phyloP scores from a whole-genome alignment of 2,888 invertebrate genomes.

The Hyalella azteca region DNA sequence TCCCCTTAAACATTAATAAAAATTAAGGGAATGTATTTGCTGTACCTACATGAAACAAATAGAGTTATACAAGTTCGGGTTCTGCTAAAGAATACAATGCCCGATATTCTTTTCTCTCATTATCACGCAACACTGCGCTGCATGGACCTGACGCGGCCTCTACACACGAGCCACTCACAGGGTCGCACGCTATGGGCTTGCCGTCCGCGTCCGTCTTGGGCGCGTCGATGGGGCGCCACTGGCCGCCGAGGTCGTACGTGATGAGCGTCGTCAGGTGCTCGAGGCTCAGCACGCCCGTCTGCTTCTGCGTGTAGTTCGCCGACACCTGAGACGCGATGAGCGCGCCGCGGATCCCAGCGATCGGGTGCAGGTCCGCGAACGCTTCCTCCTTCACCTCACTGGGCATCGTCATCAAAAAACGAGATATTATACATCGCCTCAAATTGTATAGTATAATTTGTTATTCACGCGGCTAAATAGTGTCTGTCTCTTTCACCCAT shows the following conservation, averaged over 20 bases:
- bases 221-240: constrained; percentile 78
- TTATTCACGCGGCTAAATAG: too few relatives aligned
- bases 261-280: constrained; percentile 81
- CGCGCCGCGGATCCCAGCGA: constrained; percentile 84
- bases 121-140: too few relatives aligned
- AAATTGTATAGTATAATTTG: too few relatives aligned
- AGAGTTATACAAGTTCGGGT: too few relatives aligned
- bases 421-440: too few relatives aligned
- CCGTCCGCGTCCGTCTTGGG: constrained; percentile 75
- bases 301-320: constrained; percentile 66
- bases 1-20: too few relatives aligned
- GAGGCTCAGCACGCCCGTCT: constrained; percentile 64
- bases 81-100: too few relatives aligned
- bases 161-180: constrained; percentile 61
- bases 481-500: too few relatives aligned
- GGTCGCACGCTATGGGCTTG: constrained; percentile 71
- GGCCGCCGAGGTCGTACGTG: constrained; percentile 84
- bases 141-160: neutral
- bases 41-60: too few relatives aligned
- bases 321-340: constrained; percentile 83
- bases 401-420: constrained; percentile 42
- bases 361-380: constrained; percentile 86
- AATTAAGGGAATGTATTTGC: too few relatives aligned
- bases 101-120: too few relatives aligned
- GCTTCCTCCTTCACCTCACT: constrained; percentile 80